Percentiles rank a stretch among this genome's conserved stretches.
These are phyloP conservation scores for Coilia nasus DNA, from an alignment of 2,797 vertebrate species.

Conservation along the genomic window DNA sequence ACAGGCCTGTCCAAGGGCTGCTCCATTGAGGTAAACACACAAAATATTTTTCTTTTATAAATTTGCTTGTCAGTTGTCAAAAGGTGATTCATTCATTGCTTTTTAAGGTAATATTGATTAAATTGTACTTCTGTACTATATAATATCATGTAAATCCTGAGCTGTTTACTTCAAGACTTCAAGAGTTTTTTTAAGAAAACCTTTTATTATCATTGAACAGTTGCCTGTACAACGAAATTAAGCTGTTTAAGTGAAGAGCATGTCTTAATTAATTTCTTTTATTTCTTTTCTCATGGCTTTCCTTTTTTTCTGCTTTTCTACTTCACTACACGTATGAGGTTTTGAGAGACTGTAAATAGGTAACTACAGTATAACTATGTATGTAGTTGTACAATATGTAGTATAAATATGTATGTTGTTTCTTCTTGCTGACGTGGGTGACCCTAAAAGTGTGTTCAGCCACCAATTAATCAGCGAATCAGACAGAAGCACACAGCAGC, in stretches of 20 bases:
- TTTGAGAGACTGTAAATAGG: too few relatives aligned
- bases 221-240: too few relatives aligned
- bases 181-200: too few relatives aligned
- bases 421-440: not conserved
- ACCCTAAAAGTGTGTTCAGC: not conserved
- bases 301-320: not conserved
- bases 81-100: not conserved
- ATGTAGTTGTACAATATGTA: too few relatives aligned
- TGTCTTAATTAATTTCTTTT: not conserved
- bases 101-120: not conserved
- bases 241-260: too few relatives aligned
- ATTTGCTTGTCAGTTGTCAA: not conserved
- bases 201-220: too few relatives aligned
- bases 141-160: too few relatives aligned
- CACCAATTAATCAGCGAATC: not conserved
- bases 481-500: not conserved
- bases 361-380: too few relatives aligned
- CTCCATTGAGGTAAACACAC: slow-evolving; percentile 74
- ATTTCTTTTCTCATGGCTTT: not conserved
- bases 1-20: slow-evolving; percentile 95
- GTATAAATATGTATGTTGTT: not conserved
- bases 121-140: not conserved
- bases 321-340: too few relatives aligned
- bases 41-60: too few relatives aligned
- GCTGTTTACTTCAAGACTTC: too few relatives aligned